Percentiles rank a stretch among this genome's conserved stretches.
Evolutionary conservation across 2,888 invertebrate genomes (phyloP).

Genomic region (Drosophila melanocephala): DNA sequence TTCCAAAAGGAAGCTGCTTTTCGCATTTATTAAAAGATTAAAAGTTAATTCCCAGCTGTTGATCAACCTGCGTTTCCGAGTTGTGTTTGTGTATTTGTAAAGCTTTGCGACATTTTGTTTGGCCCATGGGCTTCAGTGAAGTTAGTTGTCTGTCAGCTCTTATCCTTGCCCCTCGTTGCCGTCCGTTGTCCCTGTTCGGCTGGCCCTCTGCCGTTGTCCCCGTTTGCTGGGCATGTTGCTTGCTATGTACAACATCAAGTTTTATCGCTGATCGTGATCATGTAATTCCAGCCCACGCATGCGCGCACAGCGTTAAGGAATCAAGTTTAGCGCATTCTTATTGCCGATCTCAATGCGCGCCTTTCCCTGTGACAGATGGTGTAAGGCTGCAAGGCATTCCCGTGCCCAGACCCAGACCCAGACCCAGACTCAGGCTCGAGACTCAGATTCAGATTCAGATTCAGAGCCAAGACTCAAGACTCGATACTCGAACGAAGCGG

Average conservation of each 20-base stretch:
- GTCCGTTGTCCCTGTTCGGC: constrained; percentile 7
- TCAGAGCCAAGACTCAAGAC: constrained; percentile 29
- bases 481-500: not conserved
- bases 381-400: constrained; percentile 77
- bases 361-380: constrained; percentile 78
- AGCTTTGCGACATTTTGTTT: constrained; percentile 72
- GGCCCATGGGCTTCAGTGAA: constrained; percentile 11
- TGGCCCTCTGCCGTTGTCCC: constrained; percentile 12
- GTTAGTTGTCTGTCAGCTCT: constrained; percentile 16
- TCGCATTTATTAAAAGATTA: not conserved
- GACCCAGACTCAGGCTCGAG: constrained; percentile 20
- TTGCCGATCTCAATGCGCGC: constrained; percentile 71
- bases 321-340: constrained; percentile 81
- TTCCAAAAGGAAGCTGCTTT: not conserved
- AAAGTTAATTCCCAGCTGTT: constrained; percentile 22
- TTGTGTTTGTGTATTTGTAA: constrained; percentile 42
- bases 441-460: constrained; percentile 6
- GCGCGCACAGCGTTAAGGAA: constrained; percentile 78
- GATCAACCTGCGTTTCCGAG: constrained; percentile 4
- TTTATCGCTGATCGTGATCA: constrained; percentile 85
- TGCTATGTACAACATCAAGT: constrained; percentile 81
- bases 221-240: constrained; percentile 48
- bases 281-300: constrained; percentile 86
- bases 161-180: constrained; percentile 10
- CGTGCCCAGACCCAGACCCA: constrained; percentile 36